Conservation (phyloP, 2,888 invertebrate genomes). For the Zaprionus lineosus region DNA sequence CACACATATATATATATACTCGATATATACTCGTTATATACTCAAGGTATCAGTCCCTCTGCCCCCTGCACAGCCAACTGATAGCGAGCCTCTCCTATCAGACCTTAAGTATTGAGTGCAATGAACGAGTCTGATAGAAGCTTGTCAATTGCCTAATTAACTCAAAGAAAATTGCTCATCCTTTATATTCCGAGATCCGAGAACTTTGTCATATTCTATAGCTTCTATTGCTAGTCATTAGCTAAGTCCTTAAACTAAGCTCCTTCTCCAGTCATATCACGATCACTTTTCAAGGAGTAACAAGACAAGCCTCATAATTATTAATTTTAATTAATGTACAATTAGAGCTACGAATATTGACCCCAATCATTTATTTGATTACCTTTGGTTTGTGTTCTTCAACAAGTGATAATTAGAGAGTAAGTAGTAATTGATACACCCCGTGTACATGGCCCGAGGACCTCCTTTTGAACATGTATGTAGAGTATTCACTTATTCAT, state of each 20-base stretch:
- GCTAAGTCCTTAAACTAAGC: slow-evolving; percentile 52
- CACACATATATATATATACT: not conserved
- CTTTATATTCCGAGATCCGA: slow-evolving; percentile 53
- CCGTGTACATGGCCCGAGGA: slow-evolving; percentile 9
- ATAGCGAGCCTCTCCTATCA: too few relatives aligned
- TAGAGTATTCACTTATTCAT: too few relatives aligned
- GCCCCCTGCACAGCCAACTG: not conserved
- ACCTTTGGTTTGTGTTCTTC: slow-evolving; percentile 17
- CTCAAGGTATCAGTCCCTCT: too few relatives aligned
- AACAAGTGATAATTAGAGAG: slow-evolving; percentile 54
- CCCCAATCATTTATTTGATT: slow-evolving; percentile 20
- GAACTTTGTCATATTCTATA: slow-evolving; percentile 27
- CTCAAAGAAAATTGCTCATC: slow-evolving; percentile 64
- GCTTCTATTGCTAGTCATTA: slow-evolving; percentile 4
- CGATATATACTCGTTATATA: too few relatives aligned
- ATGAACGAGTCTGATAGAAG: slow-evolving; percentile 48
- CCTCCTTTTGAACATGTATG: too few relatives aligned
- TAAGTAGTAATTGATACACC: slow-evolving; percentile 28
- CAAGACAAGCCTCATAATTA: slow-evolving; percentile 7
- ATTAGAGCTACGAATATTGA: slow-evolving; percentile 1
- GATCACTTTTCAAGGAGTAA: slow-evolving; percentile 30
- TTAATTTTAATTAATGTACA: slow-evolving; percentile 25
- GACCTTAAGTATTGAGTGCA: slow-evolving; percentile 60
- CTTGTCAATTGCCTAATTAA: slow-evolving; percentile 55
- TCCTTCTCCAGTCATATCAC: slow-evolving; percentile 65